phyloP scores from a whole-genome alignment of 2,797 vertebrate genomes.

The Gymnopithys bicolor region DNA sequence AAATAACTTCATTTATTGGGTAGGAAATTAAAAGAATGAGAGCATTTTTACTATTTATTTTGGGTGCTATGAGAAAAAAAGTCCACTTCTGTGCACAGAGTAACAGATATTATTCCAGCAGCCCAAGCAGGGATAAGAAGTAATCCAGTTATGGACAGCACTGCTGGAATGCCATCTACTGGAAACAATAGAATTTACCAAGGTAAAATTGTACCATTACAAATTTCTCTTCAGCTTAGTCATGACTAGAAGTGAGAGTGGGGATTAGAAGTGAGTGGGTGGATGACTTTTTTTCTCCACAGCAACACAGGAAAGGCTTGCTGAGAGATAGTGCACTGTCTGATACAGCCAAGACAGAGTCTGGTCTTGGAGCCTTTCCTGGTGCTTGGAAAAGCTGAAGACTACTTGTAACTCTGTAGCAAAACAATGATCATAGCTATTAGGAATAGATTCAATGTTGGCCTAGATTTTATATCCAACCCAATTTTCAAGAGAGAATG shows the following conservation, averaged over 20 bases:
- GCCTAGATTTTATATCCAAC: background rate
- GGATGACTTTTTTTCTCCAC: background rate
- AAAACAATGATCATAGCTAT: background rate
- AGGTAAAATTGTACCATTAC: background rate
- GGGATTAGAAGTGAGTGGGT: background rate
- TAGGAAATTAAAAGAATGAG: background rate
- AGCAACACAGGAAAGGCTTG: background rate
- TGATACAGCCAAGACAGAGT: background rate
- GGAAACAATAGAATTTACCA: background rate
- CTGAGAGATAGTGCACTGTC: background rate
- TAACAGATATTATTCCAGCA: background rate
- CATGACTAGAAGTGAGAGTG: background rate
- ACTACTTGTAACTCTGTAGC: background rate
- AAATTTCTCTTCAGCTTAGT: background rate
- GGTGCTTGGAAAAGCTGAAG: background rate
- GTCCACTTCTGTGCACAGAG: background rate
- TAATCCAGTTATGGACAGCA: background rate
- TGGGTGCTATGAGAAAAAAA: background rate
- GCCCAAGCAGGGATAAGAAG: background rate
- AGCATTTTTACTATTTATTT: background rate
- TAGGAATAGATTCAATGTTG: background rate
- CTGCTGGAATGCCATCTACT: constrained; percentile 33
- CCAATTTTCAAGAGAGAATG: background rate
- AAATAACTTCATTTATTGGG: background rate
- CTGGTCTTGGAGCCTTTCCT: background rate